Percentiles rank a stretch among this genome's conserved stretches.
phyloP scores from a whole-genome alignment of 2,888 invertebrate genomes.

The Scrobipalpa costella region DNA sequence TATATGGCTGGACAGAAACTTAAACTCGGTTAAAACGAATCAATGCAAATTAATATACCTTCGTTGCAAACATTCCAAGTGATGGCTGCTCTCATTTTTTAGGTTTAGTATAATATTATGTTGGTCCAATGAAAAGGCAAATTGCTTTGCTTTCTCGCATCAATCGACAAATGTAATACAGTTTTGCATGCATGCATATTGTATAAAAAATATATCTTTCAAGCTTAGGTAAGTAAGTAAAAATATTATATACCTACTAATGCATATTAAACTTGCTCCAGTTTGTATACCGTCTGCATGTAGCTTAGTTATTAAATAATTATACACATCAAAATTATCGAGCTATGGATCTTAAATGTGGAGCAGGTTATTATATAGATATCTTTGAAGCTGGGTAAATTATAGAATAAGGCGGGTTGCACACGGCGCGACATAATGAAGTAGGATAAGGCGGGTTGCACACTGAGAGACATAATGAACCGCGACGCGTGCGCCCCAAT shows the following conservation, averaged over 20 bases:
- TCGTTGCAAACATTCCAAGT: no score
- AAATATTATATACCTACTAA: neutral
- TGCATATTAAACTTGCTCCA: neutral
- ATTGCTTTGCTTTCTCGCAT: neutral
- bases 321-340: neutral
- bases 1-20: no score
- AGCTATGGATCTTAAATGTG: neutral
- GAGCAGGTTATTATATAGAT: neutral
- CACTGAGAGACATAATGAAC: constrained; percentile 43
- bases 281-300: neutral
- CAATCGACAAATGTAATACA: neutral
- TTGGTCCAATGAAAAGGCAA: no score
- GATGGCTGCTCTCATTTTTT: no score
- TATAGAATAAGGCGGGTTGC: no score
- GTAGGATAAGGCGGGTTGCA: constrained; percentile 27
- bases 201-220: no score
- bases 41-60: no score
- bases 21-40: no score
- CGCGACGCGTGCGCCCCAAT: constrained; percentile 56
- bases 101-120: no score
- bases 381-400: no score
- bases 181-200: no score
- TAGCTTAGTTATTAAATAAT: neutral
- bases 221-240: neutral
- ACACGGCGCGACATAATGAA: constrained; percentile 15